phyloP scores from a whole-genome alignment of 2,113 vertebrate genomes.

The Colossoma macropomum region DNA sequence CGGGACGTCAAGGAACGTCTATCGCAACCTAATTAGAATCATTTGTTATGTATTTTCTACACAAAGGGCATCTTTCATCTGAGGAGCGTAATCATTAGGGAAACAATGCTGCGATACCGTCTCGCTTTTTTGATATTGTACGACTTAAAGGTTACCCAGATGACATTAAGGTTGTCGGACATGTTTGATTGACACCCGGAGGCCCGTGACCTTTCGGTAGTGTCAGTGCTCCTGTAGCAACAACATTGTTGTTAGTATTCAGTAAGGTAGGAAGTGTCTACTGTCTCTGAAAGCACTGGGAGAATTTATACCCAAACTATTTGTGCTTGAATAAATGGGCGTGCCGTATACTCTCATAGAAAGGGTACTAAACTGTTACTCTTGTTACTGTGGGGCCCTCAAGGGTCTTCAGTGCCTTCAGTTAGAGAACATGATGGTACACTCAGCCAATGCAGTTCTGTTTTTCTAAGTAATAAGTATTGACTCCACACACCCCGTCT shows the following conservation, averaged over 20 bases:
- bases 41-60: constrained; percentile 57
- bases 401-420: no score
- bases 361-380: no score
- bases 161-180: constrained; percentile 76
- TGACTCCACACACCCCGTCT: no score
- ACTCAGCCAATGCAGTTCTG: no score
- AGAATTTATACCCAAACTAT: neutral
- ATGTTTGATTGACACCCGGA: constrained; percentile 74
- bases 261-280: neutral
- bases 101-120: constrained; percentile 64
- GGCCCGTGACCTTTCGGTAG: constrained; percentile 72
- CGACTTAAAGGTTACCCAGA: constrained; percentile 76
- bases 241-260: neutral
- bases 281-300: neutral
- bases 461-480: no score
- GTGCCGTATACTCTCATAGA: no score
- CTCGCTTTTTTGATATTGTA: constrained; percentile 59
- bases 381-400: no score
- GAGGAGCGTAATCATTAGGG: constrained; percentile 56
- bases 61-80: constrained; percentile 72
- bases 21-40: constrained; percentile 28
- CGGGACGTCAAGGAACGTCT: constrained; percentile 10
- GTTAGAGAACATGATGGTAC: no score
- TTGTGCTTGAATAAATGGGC: neutral
- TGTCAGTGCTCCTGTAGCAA: constrained; percentile 1